These are phyloP conservation scores for Panthera uncia DNA, from an alignment of 2,113 vertebrate genomes.

Conservation along the genomic window DNA sequence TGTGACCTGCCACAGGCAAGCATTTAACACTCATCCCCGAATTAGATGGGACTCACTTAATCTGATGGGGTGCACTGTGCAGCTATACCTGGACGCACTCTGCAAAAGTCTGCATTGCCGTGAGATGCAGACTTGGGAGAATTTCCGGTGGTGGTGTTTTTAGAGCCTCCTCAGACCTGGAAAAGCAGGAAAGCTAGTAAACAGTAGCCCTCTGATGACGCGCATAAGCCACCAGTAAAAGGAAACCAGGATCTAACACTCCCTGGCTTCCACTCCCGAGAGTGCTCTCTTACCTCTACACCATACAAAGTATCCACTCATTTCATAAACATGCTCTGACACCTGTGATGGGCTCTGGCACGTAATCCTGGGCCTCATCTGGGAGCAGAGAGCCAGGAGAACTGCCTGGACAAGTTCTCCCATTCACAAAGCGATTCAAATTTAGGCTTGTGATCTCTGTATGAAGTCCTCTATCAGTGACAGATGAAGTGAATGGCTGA, in stretches of 20 bases:
- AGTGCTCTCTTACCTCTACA: neutral
- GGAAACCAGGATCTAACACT: neutral
- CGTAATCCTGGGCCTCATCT: neutral
- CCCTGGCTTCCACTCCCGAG: neutral
- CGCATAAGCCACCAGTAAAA: neutral
- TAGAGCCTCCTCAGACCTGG: neutral
- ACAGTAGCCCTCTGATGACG: neutral
- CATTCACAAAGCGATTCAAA: neutral
- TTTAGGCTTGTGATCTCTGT: neutral
- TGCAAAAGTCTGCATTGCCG: too few relatives aligned
- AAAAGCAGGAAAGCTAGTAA: neutral
- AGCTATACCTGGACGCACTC: too few relatives aligned
- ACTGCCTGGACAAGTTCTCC: neutral
- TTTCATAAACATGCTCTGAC: neutral
- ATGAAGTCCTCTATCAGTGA: neutral
- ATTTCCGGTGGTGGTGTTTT: neutral
- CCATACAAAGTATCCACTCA: neutral
- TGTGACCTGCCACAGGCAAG: neutral
- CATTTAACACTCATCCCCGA: neutral
- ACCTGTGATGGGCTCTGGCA: neutral
- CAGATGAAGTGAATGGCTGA: neutral
- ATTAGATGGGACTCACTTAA: neutral
- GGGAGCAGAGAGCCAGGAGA: neutral
- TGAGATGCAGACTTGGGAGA: neutral
- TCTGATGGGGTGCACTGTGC: neutral